These are phyloP conservation scores for Miltochrista miniata DNA, from an alignment of 2,888 invertebrate genomes.

Conservation along the genomic window DNA sequence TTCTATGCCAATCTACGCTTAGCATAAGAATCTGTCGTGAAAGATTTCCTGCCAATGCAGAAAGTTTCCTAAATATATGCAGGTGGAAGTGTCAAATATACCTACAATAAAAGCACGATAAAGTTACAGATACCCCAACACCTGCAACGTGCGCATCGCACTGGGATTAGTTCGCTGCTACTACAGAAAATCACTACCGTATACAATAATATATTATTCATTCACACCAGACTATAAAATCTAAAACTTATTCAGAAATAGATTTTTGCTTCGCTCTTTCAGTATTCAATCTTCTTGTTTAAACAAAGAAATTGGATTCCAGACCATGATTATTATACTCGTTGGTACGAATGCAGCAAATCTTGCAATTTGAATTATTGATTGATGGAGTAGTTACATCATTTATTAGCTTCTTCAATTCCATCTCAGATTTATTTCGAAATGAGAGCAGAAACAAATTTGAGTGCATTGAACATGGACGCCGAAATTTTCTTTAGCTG, in stretches of 20 bases:
- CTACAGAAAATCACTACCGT: conserved; percentile 61
- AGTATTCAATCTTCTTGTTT: conserved; percentile 71
- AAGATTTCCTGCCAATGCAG: too few relatives aligned
- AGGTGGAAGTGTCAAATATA: neutral
- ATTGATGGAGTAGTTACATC: conserved; percentile 30
- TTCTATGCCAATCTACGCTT: too few relatives aligned
- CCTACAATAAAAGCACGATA: neutral
- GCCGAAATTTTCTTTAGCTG: neutral
- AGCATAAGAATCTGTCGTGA: too few relatives aligned
- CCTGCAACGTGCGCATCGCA: conserved; percentile 69
- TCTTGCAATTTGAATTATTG: conserved; percentile 39
- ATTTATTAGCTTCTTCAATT: conserved; percentile 14
- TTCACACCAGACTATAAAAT: conserved; percentile 31
- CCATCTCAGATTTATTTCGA: neutral
- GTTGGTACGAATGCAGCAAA: conserved; percentile 33
- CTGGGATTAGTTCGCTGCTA: conserved; percentile 63
- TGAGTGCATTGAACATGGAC: neutral
- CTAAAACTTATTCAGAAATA: conserved; percentile 49
- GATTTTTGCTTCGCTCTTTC: conserved; percentile 63
- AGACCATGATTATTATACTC: conserved; percentile 49
- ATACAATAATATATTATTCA: conserved; percentile 70
- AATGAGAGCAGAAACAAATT: neutral
- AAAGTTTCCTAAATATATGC: too few relatives aligned
- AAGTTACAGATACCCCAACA: conserved; percentile 20
- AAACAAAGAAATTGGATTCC: conserved; percentile 71